phyloP scores from a whole-genome alignment of 2,888 invertebrate species.

The Margaritifera margaritifera region DNA sequence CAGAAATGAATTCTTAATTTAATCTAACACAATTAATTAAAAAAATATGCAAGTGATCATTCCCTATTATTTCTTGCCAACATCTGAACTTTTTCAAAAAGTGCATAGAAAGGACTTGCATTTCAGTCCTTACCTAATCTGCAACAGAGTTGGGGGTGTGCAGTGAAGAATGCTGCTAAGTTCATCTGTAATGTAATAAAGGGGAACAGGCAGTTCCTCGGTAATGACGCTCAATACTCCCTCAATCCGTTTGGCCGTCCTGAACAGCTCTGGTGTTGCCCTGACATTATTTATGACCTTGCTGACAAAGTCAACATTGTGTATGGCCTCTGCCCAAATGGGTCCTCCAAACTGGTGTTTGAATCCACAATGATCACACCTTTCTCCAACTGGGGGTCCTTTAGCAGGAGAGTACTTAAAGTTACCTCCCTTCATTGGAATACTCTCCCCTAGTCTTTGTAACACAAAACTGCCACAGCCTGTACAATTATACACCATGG shows the following conservation, averaged over 20 bases:
- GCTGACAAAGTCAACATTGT: conserved; percentile 84
- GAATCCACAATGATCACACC: conserved; percentile 85
- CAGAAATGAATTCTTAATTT: no score
- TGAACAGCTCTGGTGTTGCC: conserved; percentile 74
- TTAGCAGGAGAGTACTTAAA: conserved; percentile 80
- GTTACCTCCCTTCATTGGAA: conserved; percentile 58
- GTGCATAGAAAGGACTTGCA: neutral
- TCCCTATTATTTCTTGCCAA: neutral
- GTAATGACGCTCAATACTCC: conserved; percentile 83
- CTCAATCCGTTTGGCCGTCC: conserved; percentile 80
- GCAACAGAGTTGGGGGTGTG: conserved; percentile 60
- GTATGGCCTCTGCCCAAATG: conserved; percentile 92
- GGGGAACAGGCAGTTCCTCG: conserved; percentile 88
- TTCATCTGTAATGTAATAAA: conserved; percentile 89
- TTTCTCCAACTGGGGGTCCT: conserved; percentile 80
- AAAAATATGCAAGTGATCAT: no score
- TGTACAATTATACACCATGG: conserved; percentile 90
- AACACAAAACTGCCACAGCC: conserved; percentile 89
- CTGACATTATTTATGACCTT: conserved; percentile 77
- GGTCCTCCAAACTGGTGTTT: conserved; percentile 90
- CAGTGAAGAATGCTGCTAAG: conserved; percentile 82
- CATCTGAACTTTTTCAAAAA: conserved; percentile 1
- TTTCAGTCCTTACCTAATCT: conserved; percentile 76
- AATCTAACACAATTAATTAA: no score
- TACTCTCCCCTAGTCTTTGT: conserved; percentile 81